phyloP scores from a whole-genome alignment of 2,797 vertebrate genomes.

The Erethizon dorsatum region DNA sequence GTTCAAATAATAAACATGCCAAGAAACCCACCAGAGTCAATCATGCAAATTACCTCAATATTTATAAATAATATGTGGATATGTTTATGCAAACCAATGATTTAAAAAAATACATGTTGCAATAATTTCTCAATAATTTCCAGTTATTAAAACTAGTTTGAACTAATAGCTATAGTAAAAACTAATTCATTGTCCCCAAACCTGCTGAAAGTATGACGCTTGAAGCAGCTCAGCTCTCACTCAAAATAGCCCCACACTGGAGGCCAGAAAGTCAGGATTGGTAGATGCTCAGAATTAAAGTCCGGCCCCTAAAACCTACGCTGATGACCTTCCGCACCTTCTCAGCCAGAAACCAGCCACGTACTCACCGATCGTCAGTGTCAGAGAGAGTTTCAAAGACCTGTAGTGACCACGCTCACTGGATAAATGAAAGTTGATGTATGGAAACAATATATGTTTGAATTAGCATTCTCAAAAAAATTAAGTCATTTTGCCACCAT shows the following conservation, averaged over 20 bases:
- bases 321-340: background rate
- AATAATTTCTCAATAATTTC: background rate
- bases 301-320: background rate
- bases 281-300: slow-evolving; percentile 2
- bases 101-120: background rate
- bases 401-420: background rate
- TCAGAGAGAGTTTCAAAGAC: background rate
- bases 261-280: slow-evolving; percentile 5
- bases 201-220: background rate
- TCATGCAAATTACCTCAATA: background rate
- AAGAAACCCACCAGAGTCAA: slow-evolving; percentile 6
- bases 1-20: slow-evolving; percentile 30
- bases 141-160: slow-evolving; percentile 48
- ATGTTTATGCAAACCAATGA: background rate
- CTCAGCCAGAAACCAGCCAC: slow-evolving; percentile 12
- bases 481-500: background rate
- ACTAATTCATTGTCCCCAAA: background rate
- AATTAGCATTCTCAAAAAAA: slow-evolving; percentile 41
- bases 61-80: background rate
- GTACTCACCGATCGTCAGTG: background rate
- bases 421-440: slow-evolving; percentile 6
- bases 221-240: background rate
- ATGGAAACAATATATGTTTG: background rate
- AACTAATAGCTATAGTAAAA: slow-evolving; percentile 10
- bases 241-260: slow-evolving; percentile 9